phyloP scores from a whole-genome alignment of 2,113 vertebrate species.

The Capreolus pygargus region DNA sequence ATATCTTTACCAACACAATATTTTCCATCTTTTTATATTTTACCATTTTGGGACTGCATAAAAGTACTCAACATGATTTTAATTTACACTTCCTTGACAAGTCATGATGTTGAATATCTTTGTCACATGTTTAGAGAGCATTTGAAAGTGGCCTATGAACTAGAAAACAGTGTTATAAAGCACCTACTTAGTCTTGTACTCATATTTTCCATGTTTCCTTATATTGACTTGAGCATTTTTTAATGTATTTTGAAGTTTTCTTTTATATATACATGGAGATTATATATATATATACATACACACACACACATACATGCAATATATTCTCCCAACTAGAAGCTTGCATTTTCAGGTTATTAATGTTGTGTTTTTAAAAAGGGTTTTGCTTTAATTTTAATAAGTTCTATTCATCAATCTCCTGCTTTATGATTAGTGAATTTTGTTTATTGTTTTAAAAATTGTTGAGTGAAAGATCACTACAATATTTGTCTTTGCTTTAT shows the following conservation, averaged over 20 bases:
- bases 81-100: not conserved
- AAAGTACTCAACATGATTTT: not conserved
- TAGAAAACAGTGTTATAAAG: not conserved
- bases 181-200: not conserved
- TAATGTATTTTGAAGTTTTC: not conserved
- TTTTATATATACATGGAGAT: not conserved
- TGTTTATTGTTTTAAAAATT: not conserved
- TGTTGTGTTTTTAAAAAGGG: not conserved
- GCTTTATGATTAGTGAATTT: not conserved
- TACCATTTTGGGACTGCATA: not conserved
- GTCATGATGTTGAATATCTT: not conserved
- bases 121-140: not conserved
- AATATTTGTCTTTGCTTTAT: not conserved
- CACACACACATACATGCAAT: not conserved
- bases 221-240: not conserved
- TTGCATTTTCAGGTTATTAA: not conserved
- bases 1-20: not conserved
- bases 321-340: not conserved
- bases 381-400: not conserved
- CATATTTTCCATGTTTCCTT: not conserved
- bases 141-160: not conserved
- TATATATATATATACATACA: not conserved
- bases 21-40: not conserved
- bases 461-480: not conserved
- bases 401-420: not conserved